These are phyloP conservation scores for Teleiodes luculella DNA, from an alignment of 2,888 invertebrate species.

Conservation along the genomic window DNA sequence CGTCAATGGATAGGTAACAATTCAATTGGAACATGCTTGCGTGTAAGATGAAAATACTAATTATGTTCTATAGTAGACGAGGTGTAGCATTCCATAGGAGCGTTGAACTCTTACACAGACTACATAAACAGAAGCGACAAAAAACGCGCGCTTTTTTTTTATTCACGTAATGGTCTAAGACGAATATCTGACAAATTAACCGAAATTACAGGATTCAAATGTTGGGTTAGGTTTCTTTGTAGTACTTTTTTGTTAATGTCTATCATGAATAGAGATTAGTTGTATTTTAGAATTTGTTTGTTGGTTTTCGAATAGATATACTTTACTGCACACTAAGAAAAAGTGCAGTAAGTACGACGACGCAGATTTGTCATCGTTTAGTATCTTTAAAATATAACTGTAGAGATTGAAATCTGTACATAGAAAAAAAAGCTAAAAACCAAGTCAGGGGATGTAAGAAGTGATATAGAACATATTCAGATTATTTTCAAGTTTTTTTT, in stretches of 20 bases:
- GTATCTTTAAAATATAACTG: too few relatives aligned
- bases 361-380: too few relatives aligned
- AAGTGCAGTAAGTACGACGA: too few relatives aligned
- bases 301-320: too few relatives aligned
- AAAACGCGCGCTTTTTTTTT: conserved; percentile 20
- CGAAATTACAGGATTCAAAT: conserved; percentile 2
- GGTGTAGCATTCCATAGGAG: conserved; percentile 61
- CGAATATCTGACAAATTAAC: conserved; percentile 10
- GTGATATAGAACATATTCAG: too few relatives aligned
- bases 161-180: conserved; percentile 6
- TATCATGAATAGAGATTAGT: too few relatives aligned
- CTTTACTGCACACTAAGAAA: too few relatives aligned
- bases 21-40: conserved; percentile 44
- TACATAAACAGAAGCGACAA: conserved; percentile 30
- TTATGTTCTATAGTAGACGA: conserved; percentile 69
- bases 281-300: too few relatives aligned
- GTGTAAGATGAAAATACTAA: conserved; percentile 67
- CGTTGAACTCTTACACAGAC: conserved; percentile 49
- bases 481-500: too few relatives aligned
- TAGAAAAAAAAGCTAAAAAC: too few relatives aligned
- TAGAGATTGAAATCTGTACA: too few relatives aligned
- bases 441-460: too few relatives aligned
- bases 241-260: background rate
- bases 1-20: conserved; percentile 45
- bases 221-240: background rate